These are phyloP conservation scores for Apeltes quadracus DNA, from an alignment of 2,113 vertebrate genomes.

Conservation along the genomic window DNA sequence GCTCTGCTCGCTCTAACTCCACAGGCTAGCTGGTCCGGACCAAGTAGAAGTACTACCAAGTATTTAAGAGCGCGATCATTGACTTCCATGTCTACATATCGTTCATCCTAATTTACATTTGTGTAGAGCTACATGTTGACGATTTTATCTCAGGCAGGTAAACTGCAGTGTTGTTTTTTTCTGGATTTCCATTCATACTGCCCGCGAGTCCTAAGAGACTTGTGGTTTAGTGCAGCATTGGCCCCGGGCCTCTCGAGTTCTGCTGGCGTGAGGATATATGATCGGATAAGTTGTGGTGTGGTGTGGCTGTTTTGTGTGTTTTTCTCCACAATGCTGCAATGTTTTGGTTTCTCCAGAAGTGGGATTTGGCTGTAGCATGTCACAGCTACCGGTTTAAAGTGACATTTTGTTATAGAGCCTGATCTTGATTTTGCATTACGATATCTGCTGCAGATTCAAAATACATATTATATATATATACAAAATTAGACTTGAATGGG, in stretches of 20 bases:
- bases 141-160: slow-evolving; percentile 47
- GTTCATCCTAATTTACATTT: slow-evolving; percentile 2
- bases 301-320: slow-evolving; percentile 59
- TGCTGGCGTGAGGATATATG: slow-evolving; percentile 72
- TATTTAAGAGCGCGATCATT: slow-evolving; percentile 19
- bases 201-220: slow-evolving; percentile 42
- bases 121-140: slow-evolving; percentile 18
- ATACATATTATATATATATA: slow-evolving; percentile 31
- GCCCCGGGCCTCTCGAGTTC: slow-evolving; percentile 58
- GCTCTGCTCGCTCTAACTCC: slow-evolving; percentile 60
- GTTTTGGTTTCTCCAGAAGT: slow-evolving; percentile 55
- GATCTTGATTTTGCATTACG: slow-evolving; percentile 52
- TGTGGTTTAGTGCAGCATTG: slow-evolving; percentile 58
- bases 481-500: slow-evolving; percentile 13
- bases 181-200: slow-evolving; percentile 65
- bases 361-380: slow-evolving; percentile 55
- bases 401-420: slow-evolving; percentile 43
- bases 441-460: slow-evolving; percentile 44
- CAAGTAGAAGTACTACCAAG: slow-evolving; percentile 22
- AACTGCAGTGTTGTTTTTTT: slow-evolving; percentile 48
- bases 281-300: slow-evolving; percentile 64
- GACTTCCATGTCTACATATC: neutral
- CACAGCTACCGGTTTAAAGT: slow-evolving; percentile 58
- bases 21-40: slow-evolving; percentile 34
- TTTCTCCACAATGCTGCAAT: slow-evolving; percentile 52